These are phyloP conservation scores for Patagioenas fasciata DNA, from an alignment of 2,113 vertebrate species.

Conservation along the genomic window DNA sequence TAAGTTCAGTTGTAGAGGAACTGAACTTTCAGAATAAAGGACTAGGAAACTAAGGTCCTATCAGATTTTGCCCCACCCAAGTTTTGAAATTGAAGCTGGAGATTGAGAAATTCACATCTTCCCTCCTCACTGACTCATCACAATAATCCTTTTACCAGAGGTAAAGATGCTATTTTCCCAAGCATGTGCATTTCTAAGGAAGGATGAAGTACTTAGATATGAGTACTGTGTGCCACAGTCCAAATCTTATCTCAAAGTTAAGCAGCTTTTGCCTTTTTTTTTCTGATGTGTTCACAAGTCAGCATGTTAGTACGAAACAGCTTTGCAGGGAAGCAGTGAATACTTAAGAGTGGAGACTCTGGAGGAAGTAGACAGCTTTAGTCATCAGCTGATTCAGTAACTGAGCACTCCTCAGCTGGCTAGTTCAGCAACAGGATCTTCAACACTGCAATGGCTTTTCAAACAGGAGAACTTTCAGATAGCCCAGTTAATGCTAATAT, in stretches of 20 bases:
- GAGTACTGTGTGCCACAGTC: background rate
- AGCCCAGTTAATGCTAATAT: constrained; percentile 38
- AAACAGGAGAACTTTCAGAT: constrained; percentile 40
- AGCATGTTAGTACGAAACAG: background rate
- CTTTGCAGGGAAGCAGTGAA: background rate
- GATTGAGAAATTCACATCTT: background rate
- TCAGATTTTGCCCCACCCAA: background rate
- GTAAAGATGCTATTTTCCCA: background rate
- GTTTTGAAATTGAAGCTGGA: background rate
- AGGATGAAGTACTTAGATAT: background rate
- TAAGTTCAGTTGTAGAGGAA: background rate
- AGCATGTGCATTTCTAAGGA: background rate
- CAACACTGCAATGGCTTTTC: constrained; percentile 44
- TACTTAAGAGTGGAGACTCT: constrained; percentile 28
- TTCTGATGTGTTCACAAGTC: background rate
- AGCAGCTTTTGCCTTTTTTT: too few species aligned
- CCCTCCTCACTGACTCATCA: background rate
- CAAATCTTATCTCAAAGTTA: background rate
- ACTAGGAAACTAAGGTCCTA: background rate
- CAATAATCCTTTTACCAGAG: background rate
- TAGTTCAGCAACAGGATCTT: constrained; percentile 33
- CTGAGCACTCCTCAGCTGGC: constrained; percentile 55
- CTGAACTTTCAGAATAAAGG: background rate
- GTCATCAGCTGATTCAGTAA: constrained; percentile 60
- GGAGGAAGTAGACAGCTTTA: constrained; percentile 38